A percentile compares a stretch with the other conserved stretches of the same genome.
Conservation (phyloP, 2,888 invertebrate species). For the Hypolimnas misippus region DNA sequence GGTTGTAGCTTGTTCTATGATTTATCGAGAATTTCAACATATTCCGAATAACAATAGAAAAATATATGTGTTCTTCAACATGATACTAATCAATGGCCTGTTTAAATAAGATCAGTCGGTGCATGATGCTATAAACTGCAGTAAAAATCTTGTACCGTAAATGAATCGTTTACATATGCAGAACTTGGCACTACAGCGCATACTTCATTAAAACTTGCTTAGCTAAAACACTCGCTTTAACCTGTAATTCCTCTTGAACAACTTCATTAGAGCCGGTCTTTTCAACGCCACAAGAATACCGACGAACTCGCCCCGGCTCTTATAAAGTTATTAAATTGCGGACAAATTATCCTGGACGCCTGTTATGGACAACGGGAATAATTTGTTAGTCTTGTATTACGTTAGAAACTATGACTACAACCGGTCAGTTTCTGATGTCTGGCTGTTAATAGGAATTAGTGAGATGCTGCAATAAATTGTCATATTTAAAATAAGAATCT, state of each 20-base stretch:
- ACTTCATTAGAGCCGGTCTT: conserved; percentile 30
- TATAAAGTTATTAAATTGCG: conserved; percentile 38
- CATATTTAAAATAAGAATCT: neutral
- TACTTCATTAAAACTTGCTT: conserved; percentile 27
- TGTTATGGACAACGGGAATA: conserved; percentile 28
- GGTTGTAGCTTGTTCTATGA: too few relatives aligned
- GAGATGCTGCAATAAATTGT: neutral
- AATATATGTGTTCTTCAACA: too few relatives aligned
- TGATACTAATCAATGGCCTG: too few relatives aligned
- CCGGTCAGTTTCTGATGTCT: neutral
- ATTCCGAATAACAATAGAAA: too few relatives aligned
- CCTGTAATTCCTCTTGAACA: conserved; percentile 32
- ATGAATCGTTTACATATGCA: conserved; percentile 10
- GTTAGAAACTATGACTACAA: conserved; percentile 12
- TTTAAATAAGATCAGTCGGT: neutral
- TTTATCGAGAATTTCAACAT: too few relatives aligned
- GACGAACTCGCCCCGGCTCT: conserved; percentile 17
- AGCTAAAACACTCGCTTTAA: conserved; percentile 27
- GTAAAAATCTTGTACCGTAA: conserved; percentile 4
- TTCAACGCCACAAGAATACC: conserved; percentile 25
- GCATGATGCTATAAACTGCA: neutral
- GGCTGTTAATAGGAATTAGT: neutral
- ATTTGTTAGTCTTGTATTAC: conserved; percentile 18
- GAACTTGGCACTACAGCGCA: conserved; percentile 19
- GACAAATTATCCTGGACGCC: conserved; percentile 35